These are phyloP conservation scores for Oxycera nigricornis DNA, from an alignment of 2,888 invertebrate species.

Conservation along the genomic window DNA sequence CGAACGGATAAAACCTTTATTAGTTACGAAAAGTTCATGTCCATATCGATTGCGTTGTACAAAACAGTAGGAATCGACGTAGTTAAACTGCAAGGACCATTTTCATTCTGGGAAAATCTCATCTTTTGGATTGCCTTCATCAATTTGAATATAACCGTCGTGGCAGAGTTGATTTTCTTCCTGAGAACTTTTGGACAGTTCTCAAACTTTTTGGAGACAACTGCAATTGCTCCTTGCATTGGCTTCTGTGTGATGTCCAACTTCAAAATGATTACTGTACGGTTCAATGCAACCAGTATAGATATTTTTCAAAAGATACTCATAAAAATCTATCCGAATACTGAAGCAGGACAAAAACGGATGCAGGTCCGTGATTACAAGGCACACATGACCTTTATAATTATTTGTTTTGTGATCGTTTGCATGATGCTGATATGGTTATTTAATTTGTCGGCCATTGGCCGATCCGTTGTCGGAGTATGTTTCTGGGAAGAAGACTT, in stretches of 20 bases:
- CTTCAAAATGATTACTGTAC: slow-evolving; percentile 54
- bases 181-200: slow-evolving; percentile 51
- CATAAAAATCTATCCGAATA: slow-evolving; percentile 52
- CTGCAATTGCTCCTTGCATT: slow-evolving; percentile 54
- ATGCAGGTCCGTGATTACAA: slow-evolving; percentile 43
- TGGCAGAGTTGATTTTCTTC: slow-evolving; percentile 54
- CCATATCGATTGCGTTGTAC: slow-evolving; percentile 9
- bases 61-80: slow-evolving; percentile 5
- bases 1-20: not conserved
- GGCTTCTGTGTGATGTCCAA: slow-evolving; percentile 52
- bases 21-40: slow-evolving; percentile 17
- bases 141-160: slow-evolving; percentile 52
- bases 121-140: slow-evolving; percentile 49
- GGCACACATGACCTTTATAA: slow-evolving; percentile 50
- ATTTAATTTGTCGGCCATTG: slow-evolving; percentile 53
- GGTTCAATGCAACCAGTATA: slow-evolving; percentile 49
- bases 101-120: not conserved
- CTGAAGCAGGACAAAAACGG: slow-evolving; percentile 48
- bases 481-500: slow-evolving; percentile 21
- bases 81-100: not conserved
- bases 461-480: slow-evolving; percentile 38
- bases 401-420: slow-evolving; percentile 51
- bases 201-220: slow-evolving; percentile 55
- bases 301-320: slow-evolving; percentile 51
- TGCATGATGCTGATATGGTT: slow-evolving; percentile 54